These are phyloP conservation scores for Panagrolaimus sp. DNA, from an alignment of 1,140 invertebrate genomes.

Conservation along the genomic window DNA sequence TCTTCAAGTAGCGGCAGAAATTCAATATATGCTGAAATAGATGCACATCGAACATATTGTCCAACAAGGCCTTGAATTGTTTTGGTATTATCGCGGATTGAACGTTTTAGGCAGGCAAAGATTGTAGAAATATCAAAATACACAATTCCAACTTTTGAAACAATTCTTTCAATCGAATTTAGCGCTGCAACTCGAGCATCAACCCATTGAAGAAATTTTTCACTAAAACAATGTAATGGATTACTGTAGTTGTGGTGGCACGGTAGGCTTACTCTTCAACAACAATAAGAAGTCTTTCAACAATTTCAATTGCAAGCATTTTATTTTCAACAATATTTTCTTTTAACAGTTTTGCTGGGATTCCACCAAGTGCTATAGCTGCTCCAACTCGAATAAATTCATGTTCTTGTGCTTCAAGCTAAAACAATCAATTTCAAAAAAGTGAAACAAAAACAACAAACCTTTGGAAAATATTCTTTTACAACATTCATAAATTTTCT, in stretches of 20 bases:
- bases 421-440: background rate
- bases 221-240: background rate
- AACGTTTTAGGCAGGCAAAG: no score
- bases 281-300: background rate
- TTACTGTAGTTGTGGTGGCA: background rate
- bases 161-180: background rate
- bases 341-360: background rate
- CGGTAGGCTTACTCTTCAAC: constrained; percentile 1
- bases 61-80: constrained; percentile 2
- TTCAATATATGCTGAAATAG: background rate
- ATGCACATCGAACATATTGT: background rate
- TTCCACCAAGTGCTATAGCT: background rate
- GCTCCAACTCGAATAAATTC: constrained; percentile 1
- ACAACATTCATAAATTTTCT: background rate
- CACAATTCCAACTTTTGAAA: background rate
- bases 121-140: background rate
- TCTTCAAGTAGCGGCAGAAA: background rate
- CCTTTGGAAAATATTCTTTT: background rate
- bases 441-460: background rate
- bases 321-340: background rate
- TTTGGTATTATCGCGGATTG: background rate
- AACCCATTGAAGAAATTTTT: background rate
- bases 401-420: background rate
- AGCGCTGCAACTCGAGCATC: background rate
- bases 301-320: background rate